These are phyloP conservation scores for Escarpia spicata DNA, from an alignment of 2,888 invertebrate species.

Conservation along the genomic window DNA sequence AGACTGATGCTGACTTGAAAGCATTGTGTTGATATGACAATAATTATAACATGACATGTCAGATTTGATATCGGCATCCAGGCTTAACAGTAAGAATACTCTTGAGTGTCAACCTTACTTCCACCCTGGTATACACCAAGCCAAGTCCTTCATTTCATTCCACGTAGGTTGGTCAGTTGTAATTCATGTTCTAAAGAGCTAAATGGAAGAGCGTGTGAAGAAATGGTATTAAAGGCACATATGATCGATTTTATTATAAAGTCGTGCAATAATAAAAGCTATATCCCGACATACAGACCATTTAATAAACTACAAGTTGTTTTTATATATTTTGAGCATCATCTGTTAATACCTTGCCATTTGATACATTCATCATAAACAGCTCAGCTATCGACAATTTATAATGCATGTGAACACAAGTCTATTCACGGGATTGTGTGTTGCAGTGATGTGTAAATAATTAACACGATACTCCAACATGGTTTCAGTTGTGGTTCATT, in stretches of 20 bases:
- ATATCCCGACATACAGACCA: neutral
- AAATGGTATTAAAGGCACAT: neutral
- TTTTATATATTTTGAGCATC: too few relatives aligned
- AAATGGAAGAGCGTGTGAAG: neutral
- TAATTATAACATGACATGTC: neutral
- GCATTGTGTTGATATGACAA: neutral
- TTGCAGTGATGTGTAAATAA: neutral
- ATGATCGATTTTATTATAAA: neutral
- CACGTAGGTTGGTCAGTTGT: neutral
- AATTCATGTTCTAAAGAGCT: neutral
- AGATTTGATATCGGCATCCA: neutral
- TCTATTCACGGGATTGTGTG: neutral
- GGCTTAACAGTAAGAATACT: neutral
- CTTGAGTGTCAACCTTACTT: neutral
- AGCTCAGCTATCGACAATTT: neutral
- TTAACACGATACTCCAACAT: neutral
- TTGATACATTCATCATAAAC: neutral
- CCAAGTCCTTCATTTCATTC: neutral
- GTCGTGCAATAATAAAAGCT: neutral
- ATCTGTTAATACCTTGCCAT: neutral
- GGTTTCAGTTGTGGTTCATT: neutral
- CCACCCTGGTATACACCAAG: neutral
- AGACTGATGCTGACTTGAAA: neutral
- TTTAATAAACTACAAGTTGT: neutral
- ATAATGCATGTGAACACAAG: neutral